A percentile compares a stretch with the other conserved stretches of the same genome.
phyloP scores from a whole-genome alignment of 2,888 invertebrate genomes.

The Drosophila rellima region DNA sequence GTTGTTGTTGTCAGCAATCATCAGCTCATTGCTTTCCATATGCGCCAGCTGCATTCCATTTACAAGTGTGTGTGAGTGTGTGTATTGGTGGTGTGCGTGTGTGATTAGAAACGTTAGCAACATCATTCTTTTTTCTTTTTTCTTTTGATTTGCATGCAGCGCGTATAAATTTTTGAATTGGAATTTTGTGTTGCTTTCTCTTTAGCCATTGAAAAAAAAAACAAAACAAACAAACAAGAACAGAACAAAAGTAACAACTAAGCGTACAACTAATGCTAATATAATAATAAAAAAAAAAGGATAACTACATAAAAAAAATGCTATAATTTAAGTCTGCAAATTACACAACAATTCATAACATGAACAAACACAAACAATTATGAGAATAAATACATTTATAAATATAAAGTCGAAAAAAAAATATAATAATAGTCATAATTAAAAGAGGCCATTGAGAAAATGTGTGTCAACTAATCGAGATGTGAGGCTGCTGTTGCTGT shows the following conservation, averaged over 20 bases:
- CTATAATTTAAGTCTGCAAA: slow-evolving; percentile 1
- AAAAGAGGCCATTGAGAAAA: slow-evolving; percentile 28
- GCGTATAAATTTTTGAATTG: slow-evolving; percentile 28
- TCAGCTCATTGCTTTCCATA: slow-evolving; percentile 34
- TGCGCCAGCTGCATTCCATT: slow-evolving; percentile 54
- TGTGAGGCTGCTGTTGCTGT: slow-evolving; percentile 4
- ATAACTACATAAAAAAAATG: slow-evolving; percentile 1
- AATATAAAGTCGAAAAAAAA: not conserved
- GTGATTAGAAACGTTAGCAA: slow-evolving; percentile 69
- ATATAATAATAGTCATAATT: not conserved
- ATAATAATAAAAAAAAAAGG: not conserved
- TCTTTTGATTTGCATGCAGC: slow-evolving; percentile 41
- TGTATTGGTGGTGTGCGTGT: slow-evolving; percentile 33
- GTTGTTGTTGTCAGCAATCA: slow-evolving; percentile 28
- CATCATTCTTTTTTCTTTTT: slow-evolving; percentile 21
- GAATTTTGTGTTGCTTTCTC: slow-evolving; percentile 26
- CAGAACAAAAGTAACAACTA: not conserved
- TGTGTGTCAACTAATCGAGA: slow-evolving; percentile 23
- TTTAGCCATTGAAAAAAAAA: slow-evolving; percentile 26
- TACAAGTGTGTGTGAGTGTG: slow-evolving; percentile 7
- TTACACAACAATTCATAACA: slow-evolving; percentile 1
- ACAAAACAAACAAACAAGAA: slow-evolving; percentile 10
- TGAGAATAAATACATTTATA: not conserved
- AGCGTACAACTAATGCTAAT: slow-evolving; percentile 5
- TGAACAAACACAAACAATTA: slow-evolving; percentile 8